A percentile compares a stretch with the other conserved stretches of the same genome.
Conservation (phyloP, 2,797 vertebrate species). For the Mormyrops attenuatus region DNA sequence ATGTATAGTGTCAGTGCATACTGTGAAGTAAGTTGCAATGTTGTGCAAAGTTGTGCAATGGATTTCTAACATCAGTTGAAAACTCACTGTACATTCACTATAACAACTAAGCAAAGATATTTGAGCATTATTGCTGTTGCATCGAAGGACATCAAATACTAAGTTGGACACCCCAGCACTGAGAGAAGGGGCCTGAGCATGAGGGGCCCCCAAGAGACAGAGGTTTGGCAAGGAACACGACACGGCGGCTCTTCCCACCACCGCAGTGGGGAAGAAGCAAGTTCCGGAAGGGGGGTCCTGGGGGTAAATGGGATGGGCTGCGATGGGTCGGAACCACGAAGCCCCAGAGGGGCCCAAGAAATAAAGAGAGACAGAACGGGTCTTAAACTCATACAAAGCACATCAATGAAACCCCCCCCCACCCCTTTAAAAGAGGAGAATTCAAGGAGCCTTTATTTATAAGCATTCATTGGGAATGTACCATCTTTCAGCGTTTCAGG, state of each 20-base stretch:
- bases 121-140: neutral
- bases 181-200: neutral
- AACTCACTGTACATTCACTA: neutral
- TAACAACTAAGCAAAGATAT: neutral
- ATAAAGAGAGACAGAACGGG: neutral
- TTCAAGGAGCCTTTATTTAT: neutral
- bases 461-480: neutral
- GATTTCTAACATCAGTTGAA: neutral
- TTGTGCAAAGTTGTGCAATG: neutral
- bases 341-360: neutral
- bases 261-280: neutral
- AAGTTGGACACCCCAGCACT: neutral
- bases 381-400: neutral
- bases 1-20: too few species aligned
- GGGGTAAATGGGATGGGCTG: neutral
- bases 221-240: neutral
- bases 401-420: neutral
- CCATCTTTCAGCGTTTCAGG: neutral
- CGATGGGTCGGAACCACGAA: neutral
- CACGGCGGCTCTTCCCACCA: neutral
- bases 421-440: constrained; percentile 4
- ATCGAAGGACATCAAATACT: neutral
- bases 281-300: neutral
- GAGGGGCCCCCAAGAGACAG: neutral
- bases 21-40: too few species aligned